Evolutionary conservation across 2,113 vertebrate species (phyloP).

Genomic region (Cyanoliseus patagonus): DNA sequence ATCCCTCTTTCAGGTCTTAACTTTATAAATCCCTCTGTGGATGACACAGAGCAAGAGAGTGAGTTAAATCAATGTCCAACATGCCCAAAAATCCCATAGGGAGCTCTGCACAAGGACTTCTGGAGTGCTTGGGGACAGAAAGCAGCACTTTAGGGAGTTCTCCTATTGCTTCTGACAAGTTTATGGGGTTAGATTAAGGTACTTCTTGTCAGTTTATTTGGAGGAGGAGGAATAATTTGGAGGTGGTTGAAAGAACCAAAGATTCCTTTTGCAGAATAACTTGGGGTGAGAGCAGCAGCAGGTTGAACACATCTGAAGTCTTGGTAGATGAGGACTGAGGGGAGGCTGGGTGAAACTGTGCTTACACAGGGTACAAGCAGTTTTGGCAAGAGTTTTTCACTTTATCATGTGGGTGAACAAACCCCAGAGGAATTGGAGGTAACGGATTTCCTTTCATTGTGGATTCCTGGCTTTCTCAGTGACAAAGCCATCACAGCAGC

Average conservation of each 20-base stretch:
- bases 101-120: not conserved
- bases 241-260: not conserved
- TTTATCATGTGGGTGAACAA: not conserved
- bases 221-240: not conserved
- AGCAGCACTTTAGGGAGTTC: not conserved
- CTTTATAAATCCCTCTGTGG: not conserved
- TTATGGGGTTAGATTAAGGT: too few relatives aligned
- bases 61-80: not conserved
- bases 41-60: fast-evolving
- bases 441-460: not conserved
- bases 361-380: not conserved
- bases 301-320: not conserved
- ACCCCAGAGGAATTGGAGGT: not conserved
- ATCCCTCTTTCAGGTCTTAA: not conserved
- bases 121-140: not conserved
- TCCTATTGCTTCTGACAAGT: not conserved
- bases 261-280: not conserved
- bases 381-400: not conserved
- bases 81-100: not conserved
- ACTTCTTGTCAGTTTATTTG: not conserved
- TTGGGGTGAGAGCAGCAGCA: not conserved
- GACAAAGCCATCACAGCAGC: not conserved
- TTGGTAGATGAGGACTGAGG: not conserved
- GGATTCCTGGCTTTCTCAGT: not conserved
- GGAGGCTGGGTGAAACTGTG: not conserved